A percentile compares a stretch with the other conserved stretches of the same genome.
Conservation (phyloP, 1,140 invertebrate genomes). For the Linepithema humile region DNA sequence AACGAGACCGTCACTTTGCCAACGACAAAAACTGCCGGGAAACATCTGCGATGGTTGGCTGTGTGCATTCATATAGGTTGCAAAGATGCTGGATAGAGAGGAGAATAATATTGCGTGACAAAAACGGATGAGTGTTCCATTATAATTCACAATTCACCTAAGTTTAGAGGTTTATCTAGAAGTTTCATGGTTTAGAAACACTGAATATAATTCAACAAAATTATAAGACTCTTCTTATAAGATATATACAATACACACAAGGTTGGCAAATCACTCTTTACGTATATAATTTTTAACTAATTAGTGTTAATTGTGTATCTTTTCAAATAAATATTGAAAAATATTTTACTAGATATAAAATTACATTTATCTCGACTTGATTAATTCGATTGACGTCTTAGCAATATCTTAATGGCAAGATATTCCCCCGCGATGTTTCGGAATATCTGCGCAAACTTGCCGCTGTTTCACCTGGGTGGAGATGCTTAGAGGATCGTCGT, state of each 20-base stretch:
- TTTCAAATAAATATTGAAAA: not conserved
- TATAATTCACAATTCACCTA: not conserved
- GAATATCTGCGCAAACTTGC: not conserved
- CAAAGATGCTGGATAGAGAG: slow-evolving; percentile 24
- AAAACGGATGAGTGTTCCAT: not conserved
- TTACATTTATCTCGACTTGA: no score
- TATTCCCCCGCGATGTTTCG: not conserved
- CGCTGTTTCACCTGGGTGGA: slow-evolving; percentile 54
- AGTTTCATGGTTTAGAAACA: not conserved
- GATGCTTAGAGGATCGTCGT: slow-evolving; percentile 57
- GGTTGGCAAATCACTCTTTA: not conserved
- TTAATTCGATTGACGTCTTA: not conserved
- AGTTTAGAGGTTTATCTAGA: not conserved
- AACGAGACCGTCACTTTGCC: not conserved
- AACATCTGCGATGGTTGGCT: not conserved
- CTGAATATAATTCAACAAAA: not conserved
- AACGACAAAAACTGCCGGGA: not conserved
- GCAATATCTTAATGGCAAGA: slow-evolving; percentile 15
- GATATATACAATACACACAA: not conserved
- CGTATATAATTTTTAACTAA: not conserved
- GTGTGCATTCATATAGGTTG: slow-evolving; percentile 14
- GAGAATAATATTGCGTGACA: slow-evolving; percentile 15
- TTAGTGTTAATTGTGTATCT: not conserved
- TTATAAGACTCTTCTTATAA: not conserved
- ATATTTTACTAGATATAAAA: no score